These are phyloP conservation scores for Lamellibrachia satsuma DNA, from an alignment of 2,888 invertebrate species.

Conservation along the genomic window DNA sequence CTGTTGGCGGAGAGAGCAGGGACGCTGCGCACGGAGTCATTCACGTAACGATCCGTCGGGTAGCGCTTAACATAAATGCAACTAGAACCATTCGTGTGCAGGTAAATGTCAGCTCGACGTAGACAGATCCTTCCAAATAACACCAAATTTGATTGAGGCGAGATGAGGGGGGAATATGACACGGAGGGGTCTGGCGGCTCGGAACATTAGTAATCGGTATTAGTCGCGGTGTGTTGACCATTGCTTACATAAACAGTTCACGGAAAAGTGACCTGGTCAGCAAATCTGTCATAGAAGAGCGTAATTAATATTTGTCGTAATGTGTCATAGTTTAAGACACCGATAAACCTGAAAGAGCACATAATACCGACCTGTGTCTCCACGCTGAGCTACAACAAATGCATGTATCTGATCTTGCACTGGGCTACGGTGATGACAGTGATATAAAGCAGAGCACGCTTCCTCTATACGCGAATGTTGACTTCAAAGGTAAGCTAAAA, in stretches of 20 bases:
- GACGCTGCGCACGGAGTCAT: neutral
- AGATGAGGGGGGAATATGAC: neutral
- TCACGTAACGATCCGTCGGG: neutral
- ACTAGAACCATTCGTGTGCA: neutral
- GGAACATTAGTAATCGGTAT: neutral
- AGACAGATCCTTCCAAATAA: neutral
- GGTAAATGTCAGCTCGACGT: conserved; percentile 17
- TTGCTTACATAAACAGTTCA: neutral
- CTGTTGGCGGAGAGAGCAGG: neutral
- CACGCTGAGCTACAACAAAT: no score
- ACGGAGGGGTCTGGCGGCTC: neutral
- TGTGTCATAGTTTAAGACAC: neutral
- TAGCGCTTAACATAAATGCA: neutral
- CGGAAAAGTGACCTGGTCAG: neutral
- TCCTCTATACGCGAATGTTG: no score
- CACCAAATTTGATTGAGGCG: neutral
- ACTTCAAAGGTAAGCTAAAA: no score
- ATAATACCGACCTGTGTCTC: no score
- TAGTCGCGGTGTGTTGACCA: neutral
- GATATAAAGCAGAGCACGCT: no score
- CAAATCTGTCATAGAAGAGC: neutral
- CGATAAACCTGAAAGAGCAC: no score
- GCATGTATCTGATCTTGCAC: no score
- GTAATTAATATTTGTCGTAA: neutral
- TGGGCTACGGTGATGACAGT: no score